Evolutionary conservation across 2,888 invertebrate genomes (phyloP), one percentile per base, ranked within the genome.

Genomic region (Resseliella maxima): DNA sequence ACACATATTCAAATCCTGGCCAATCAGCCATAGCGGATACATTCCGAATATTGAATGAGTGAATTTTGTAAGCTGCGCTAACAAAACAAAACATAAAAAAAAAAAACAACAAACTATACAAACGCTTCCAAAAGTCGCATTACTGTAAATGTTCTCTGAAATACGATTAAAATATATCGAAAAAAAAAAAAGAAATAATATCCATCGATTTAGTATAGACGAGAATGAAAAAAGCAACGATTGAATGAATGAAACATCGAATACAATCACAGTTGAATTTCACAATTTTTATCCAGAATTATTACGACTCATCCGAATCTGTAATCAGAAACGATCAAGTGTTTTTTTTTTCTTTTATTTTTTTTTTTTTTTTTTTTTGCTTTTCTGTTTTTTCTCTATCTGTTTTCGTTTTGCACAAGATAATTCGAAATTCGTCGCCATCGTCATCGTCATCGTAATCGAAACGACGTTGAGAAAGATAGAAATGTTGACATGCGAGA

Each of bases 81-180:
- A n/a, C n/a, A n/a, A n/a, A n/a, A n/a, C n/a, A n/a, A n/a, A n/a
- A n/a, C n/a, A n/a, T n/a, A 50, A 18, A 50, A 18, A 50, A 15
- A 18, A 18, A 50, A 41, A 8, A 5, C 41, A 12, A 6, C 8
- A 50, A 50, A 50, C 46, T 50, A 50, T 18, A 18, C 18, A 50
- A 8, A 41, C 15, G 46, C 46, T 50, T n/a, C 46, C 46, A 50
- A 1, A 50, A 50, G 46, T 15, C 18, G 18, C 46, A 50, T 50
- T 50, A 50, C 46, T 50, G 46, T 50, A 50, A 50, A 50, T 50
- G 8, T 50, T 50, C 15, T 6, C 8, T n/a, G 18, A 50, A 50
- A 50, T 50, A 50, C 46, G 46, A 50, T 50, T 50, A 50, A 50
- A 50, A 50, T 50, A 50, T 50, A 50, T 50, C 46, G 46, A 50